Evolutionary conservation across 2,113 vertebrate genomes (phyloP), one percentile per base, ranked within the genome.

Genomic region (Daphoenositta chrysoptera): DNA sequence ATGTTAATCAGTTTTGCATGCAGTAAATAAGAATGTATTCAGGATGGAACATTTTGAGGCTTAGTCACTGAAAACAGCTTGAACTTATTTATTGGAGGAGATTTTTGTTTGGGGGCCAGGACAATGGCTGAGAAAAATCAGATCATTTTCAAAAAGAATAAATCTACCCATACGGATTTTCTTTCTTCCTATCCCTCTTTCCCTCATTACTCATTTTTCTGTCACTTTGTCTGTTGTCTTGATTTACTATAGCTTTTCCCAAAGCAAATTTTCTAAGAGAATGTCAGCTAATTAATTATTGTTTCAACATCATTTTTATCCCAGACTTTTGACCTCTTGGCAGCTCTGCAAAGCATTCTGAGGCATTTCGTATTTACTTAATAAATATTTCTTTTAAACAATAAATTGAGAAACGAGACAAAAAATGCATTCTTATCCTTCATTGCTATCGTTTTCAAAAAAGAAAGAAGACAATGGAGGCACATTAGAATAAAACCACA

Each of bases 281-380:
- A 96, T 93, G 80, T 91, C 94, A 97, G 78, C 86, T 94, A 96
- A 97, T 97, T 97, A 97, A 95, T 96, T 97, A 97, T 96, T 97
- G 94, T 95, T 97, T 97, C 97, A 95, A 72, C 86, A 96, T 93
- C 42, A 81, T 92, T 97, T 97, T 94, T 96, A 84, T 91, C 91
- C 60, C 45, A 87, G 86, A 96, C 89, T 91, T 97, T 90, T 95
- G 90, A 96, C 94, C 96, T 93, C 89, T 89, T 97, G 95, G 88
- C 83, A 95, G 42, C 47, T 95, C 82, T 94, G 91, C 71, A 95
- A 97, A 94, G 76, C 75, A 84, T 77, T 91, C 60, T 90, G 71
- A 87, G 90, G 66, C 81, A 89, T 95, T 94, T 88, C 90, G 89
- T 90, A 89, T 77, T 97, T 76, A 37, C 73, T 89, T 86, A 90